These are phyloP conservation scores for Orestias chungarensis DNA, from an alignment of 2,797 vertebrate species.

Conservation along the genomic window DNA sequence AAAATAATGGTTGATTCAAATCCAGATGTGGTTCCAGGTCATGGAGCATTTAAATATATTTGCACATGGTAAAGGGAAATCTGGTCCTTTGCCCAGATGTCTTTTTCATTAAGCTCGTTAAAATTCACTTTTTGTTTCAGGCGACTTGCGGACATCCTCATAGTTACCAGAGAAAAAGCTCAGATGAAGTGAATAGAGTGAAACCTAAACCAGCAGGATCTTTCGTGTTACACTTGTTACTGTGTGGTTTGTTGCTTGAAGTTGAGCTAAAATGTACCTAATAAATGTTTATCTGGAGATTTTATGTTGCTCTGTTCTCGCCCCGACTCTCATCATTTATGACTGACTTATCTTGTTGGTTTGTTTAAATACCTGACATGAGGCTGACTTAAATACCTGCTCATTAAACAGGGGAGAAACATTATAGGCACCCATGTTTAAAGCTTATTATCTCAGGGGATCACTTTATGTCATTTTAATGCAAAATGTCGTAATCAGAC, in stretches of 20 bases:
- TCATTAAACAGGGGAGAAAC: conserved; percentile 3
- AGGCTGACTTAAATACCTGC: conserved; percentile 1
- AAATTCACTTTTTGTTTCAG: conserved; percentile 26
- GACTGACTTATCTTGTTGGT: conserved; percentile 12
- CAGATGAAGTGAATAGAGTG: conserved; percentile 17
- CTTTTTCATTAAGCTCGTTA: conserved; percentile 25
- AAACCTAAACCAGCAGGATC: conserved; percentile 4
- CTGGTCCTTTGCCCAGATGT: conserved; percentile 27
- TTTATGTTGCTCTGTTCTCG: background rate
- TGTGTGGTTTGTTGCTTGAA: conserved; percentile 52
- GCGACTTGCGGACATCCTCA: conserved; percentile 38
- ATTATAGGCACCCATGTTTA: background rate
- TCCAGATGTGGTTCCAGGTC: no score
- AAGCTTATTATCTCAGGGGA: background rate
- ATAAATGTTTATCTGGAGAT: conserved; percentile 21
- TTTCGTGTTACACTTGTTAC: conserved; percentile 37
- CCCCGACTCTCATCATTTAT: background rate
- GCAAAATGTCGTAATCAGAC: background rate
- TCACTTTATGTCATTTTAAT: background rate
- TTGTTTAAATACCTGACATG: conserved; percentile 39
- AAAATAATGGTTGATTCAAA: no score
- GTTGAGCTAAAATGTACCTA: conserved; percentile 24
- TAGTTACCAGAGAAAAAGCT: conserved; percentile 35
- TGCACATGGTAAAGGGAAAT: conserved; percentile 16
- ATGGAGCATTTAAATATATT: background rate